A percentile compares a stretch with the other conserved stretches of the same genome.
These are phyloP conservation scores for Torymus auratus DNA, from an alignment of 2,888 invertebrate species.

Conservation along the genomic window DNA sequence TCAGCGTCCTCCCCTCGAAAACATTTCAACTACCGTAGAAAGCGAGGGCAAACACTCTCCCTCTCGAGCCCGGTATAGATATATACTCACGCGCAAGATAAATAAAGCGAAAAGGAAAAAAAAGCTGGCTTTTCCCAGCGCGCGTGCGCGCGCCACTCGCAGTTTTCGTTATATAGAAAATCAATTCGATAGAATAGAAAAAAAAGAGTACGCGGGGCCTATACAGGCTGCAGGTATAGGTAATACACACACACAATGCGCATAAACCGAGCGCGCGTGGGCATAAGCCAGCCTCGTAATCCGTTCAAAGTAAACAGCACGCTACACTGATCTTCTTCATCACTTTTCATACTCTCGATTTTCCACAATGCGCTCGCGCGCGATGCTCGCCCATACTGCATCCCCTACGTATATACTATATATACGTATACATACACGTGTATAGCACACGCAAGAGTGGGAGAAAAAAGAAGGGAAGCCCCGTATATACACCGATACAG, in stretches of 20 bases:
- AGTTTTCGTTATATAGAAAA: constrained; percentile 43
- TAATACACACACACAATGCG: too few species aligned
- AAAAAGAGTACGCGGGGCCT: background rate
- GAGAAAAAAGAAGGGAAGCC: background rate
- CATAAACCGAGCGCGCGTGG: constrained; percentile 1
- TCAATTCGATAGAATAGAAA: constrained; percentile 41
- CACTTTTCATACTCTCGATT: constrained; percentile 51
- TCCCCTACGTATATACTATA: background rate
- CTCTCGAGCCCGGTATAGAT: background rate
- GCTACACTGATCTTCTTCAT: constrained; percentile 50
- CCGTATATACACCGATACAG: background rate
- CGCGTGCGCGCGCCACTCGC: constrained; percentile 29
- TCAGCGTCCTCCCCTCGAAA: too few species aligned
- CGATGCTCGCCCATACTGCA: background rate
- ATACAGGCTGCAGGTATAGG: background rate
- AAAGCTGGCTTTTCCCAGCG: background rate
- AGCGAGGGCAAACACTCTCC: constrained; percentile 25
- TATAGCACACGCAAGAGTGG: background rate
- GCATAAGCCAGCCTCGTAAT: constrained; percentile 42
- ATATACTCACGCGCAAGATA: constrained; percentile 3
- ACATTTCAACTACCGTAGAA: constrained; percentile 8
- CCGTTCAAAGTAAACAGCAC: constrained; percentile 57
- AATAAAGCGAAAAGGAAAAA: constrained; percentile 35
- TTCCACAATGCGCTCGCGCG: constrained; percentile 17
- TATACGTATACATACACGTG: too few species aligned